Percentiles rank a stretch among this genome's conserved stretches.
Evolutionary conservation across 2,888 invertebrate species (phyloP).

Genomic region (Morpho helenor): DNA sequence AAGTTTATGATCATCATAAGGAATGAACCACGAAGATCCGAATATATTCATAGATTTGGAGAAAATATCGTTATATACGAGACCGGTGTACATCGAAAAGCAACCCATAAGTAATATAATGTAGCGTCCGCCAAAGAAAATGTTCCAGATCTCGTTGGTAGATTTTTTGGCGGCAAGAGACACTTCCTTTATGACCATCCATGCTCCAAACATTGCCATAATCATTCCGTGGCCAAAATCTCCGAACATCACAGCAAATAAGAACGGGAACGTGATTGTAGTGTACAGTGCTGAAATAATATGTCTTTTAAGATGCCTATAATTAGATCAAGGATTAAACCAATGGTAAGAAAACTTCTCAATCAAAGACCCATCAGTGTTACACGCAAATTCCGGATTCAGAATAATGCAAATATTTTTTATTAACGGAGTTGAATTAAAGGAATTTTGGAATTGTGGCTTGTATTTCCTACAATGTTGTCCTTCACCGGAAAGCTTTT

Average conservation of each 20-base stretch:
- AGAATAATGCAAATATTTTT: no score
- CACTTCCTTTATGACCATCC: conserved; percentile 90
- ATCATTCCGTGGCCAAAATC: conserved; percentile 95
- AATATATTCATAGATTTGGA: conserved; percentile 97
- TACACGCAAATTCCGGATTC: no score
- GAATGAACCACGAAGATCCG: conserved; percentile 89
- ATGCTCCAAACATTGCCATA: conserved; percentile 88
- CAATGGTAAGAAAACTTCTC: neutral
- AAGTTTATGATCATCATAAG: conserved; percentile 77
- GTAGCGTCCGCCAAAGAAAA: conserved; percentile 98
- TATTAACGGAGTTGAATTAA: no score
- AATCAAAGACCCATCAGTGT: no score
- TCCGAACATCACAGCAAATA: conserved; percentile 98
- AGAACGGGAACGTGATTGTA: conserved; percentile 95
- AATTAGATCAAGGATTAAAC: neutral
- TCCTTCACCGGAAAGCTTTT: no score
- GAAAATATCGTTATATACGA: conserved; percentile 98
- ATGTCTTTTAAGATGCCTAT: neutral
- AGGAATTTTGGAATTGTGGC: no score
- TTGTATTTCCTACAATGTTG: no score
- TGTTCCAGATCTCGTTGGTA: conserved; percentile 95
- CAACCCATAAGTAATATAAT: conserved; percentile 98
- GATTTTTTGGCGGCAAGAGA: conserved; percentile 84
- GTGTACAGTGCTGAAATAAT: conserved; percentile 86
- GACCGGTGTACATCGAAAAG: conserved; percentile 98